Evolutionary conservation across 2,888 invertebrate genomes (phyloP).

Genomic region (Acanthosepion lycidas): DNA sequence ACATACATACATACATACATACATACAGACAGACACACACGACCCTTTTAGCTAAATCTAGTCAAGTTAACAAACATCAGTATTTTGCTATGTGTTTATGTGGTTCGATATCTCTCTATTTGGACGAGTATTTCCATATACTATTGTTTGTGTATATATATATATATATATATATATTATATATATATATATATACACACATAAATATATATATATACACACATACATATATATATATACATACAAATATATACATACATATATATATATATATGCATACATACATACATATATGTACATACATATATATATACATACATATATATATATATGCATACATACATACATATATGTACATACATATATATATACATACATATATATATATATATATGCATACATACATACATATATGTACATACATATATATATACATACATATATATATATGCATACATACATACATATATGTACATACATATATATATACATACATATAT

Average conservation of each 20-base stretch:
- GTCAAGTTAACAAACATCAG: too few relatives aligned
- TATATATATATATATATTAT: constrained; percentile 37
- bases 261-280: not conserved
- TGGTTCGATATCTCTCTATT: too few relatives aligned
- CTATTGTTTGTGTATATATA: not conserved
- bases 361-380: constrained; percentile 5
- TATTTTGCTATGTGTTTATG: too few relatives aligned
- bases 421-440: not conserved
- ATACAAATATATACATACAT: too few relatives aligned
- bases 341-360: too few relatives aligned
- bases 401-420: too few relatives aligned
- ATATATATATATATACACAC: not conserved
- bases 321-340: not conserved
- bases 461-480: too few relatives aligned
- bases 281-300: too few relatives aligned
- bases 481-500: constrained; percentile 8
- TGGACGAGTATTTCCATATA: not conserved
- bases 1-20: too few relatives aligned
- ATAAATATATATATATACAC: not conserved
- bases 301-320: not conserved
- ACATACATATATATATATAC: constrained; percentile 24
- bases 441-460: not conserved
- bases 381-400: not conserved
- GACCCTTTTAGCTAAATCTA: too few relatives aligned
- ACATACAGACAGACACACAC: too few relatives aligned